Base-by-base conservation (phyloP, 1,140 invertebrate genomes). In the Papilio xuthus region DNA sequence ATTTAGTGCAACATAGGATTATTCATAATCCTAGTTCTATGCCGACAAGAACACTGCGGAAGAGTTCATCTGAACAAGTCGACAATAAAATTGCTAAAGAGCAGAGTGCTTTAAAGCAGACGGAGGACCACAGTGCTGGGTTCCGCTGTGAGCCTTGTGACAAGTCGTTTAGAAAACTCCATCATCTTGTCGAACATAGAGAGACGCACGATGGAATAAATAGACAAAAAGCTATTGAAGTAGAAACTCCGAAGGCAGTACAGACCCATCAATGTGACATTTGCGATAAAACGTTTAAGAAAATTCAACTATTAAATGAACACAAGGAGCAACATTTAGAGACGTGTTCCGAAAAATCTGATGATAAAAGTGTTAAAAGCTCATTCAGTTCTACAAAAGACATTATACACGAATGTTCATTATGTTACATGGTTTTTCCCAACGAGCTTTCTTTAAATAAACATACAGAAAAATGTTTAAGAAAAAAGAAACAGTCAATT, bases 361-460 rank as follows among this genome's bases (percentile, higher is more conserved):
- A 93, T 75, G 88, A 91, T 71, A 94, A 92, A 83, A 91, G 89
- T 80, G 88, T 91, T 8, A 89, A 92, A 72, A 92, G 92, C 79
- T 85, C 89, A 13, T 79, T 94, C 50, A 53, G 50, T 8, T 94
- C 90, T 8, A 92, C 93, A 23, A 94, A 88, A 85, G 94, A 94
- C 78, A 94, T 94, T 50, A 94, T 94, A 80, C 94, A 94, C 77
- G 94, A 94, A 84, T 94, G 94, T 83, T 89, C 93, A 7, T 87
- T 93, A 28, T 94, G 94, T 79, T 94, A 94, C 78, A 94, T 94
- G 93, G 94, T 94, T 0, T 94, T 94, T 80, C 94, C 94, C 8
- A 94, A 94, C 84, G 93, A 94, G 77, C 93, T 94, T 83, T 94
- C 94, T 12, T 82, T 94, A 12, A 94, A 88, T 72, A 94, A 94